These are phyloP conservation scores for Ptycholaimellus sp. DNA, from an alignment of 2,888 invertebrate genomes.

Conservation along the genomic window DNA sequence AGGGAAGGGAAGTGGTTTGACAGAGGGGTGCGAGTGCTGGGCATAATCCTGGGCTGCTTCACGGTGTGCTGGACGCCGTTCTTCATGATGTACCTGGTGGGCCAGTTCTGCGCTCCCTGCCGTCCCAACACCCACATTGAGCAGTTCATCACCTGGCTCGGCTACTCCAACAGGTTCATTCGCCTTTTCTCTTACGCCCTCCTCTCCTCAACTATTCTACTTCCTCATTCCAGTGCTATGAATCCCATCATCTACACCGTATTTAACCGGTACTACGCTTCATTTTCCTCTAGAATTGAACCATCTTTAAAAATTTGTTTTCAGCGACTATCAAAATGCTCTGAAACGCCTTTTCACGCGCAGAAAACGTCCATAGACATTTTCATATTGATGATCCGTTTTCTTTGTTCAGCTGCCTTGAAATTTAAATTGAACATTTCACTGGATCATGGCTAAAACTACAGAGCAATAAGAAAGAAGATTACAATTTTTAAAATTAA, in stretches of 20 bases:
- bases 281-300: not conserved
- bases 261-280: not conserved
- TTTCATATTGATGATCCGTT: too few species aligned
- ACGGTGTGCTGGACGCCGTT: conserved; percentile 25
- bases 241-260: conserved; percentile 25
- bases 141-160: conserved; percentile 25
- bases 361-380: too few species aligned
- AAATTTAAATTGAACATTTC: too few species aligned
- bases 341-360: conserved; percentile 20
- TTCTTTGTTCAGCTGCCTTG: not conserved
- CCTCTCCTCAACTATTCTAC: too few species aligned
- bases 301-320: conserved; percentile 12
- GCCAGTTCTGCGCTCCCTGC: conserved; percentile 20
- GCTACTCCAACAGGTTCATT: conserved; percentile 22
- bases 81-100: conserved; percentile 24
- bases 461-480: too few species aligned
- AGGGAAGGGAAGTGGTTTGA: not conserved
- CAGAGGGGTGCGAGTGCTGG: conserved; percentile 12
- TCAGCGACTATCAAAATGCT: conserved; percentile 24
- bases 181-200: too few species aligned
- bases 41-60: conserved; percentile 25
- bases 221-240: too few species aligned
- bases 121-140: conserved; percentile 21
- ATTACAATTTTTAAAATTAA: too few species aligned
- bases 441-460: too few species aligned